Base-by-base conservation (phyloP, 2,113 vertebrate species). In the Ramphastos sulfuratus region DNA sequence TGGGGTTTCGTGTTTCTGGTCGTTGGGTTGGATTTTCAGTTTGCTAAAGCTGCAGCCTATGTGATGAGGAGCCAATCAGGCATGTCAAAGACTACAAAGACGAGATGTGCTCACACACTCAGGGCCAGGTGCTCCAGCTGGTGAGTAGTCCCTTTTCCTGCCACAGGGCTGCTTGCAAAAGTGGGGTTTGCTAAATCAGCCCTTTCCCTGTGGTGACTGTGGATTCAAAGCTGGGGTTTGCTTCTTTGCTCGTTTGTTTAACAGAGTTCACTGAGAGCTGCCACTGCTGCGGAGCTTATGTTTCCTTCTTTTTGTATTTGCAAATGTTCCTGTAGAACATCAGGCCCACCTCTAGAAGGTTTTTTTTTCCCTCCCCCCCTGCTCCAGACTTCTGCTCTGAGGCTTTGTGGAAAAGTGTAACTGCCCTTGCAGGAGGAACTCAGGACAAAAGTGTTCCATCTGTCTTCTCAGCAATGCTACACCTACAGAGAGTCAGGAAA, bases 261-360 rank as follows among this genome's bases (percentile, higher is more conserved):
- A 30, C 3, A 0, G 52, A 70, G 42, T 67, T 74, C 78, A 74
- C 35, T 11, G 54, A 75, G 81, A 65, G 44, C 21, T 61, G 20
- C 21, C 4, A 4, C 15, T 1, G 1, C 56, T 44, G 48, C 71
- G 66, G 21, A 89, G n/a, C 0, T 0, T 2, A 0, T 7, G 10
- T 66, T 84, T 19, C 52, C 44, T 20, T 28, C 46, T 17, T 69
- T 72, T 64, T 20, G 2, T n/a, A 25, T 75, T 65, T 91, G 52
- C 39, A 84, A 91, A 83, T 78, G 11, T 44, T 58, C 35, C 61
- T 55, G n/a, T 35, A 61, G 42, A 64, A 63, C 7, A 58, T 17
- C 44, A 48, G 23, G 12, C 80, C 37, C 13, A 20, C 56, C 44
- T 80, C 31, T 28, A 65, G 54, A 28, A 52, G 50, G 6, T 9